Evolutionary conservation across 2,113 vertebrate genomes (phyloP), one percentile per base, ranked within the genome.

Genomic region (Coryphaenoides rupestris): DNA sequence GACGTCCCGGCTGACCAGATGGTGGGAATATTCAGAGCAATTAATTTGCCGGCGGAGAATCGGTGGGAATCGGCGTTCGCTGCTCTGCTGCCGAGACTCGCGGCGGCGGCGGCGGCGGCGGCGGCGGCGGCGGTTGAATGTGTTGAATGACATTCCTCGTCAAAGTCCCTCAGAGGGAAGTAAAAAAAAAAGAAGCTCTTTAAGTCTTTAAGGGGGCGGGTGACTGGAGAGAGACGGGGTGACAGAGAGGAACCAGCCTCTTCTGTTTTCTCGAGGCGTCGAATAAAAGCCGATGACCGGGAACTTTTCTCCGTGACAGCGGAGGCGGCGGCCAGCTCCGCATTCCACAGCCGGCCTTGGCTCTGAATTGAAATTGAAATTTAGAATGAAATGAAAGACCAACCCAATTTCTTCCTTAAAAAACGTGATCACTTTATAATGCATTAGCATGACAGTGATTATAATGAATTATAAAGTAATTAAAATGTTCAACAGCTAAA

Each of bases 31-130:
- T 96, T 95, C 95, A 93, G 91, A 95, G 93, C 95, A 95, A 96
- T 96, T 98, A 95, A 96, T 98, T 96, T 94, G 94, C 94, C 94
- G 93, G 95, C 92, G n/a, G n/a, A 93, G 93, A 93, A 94, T 95
- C 93, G 94, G 93, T 95, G 92, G 94, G 94, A 95, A 94, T 92
- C 17, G 1, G 93, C 92, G 93, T 91, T 95, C 93, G 92, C 91
- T 87, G 91, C 91, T 91, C 94, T 93, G 92, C 91, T 87, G 91
- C 91, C 88, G 89, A 91, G 92, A 93, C 86, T 91, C 89, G 91
- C 92, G 93, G 91, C 82, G 72, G n/a, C n/a, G n/a, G n/a, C n/a
- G n/a, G n/a, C n/a, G n/a, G n/a, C n/a, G n/a, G n/a, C n/a, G n/a
- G n/a, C n/a, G n/a, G n/a, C n/a, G n/a, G n/a, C n/a, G 58, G 57